Percentiles rank a stretch among this genome's conserved stretches.
phyloP scores from a whole-genome alignment of 1,140 invertebrate species.

The Pseudobourletiella spinata region DNA sequence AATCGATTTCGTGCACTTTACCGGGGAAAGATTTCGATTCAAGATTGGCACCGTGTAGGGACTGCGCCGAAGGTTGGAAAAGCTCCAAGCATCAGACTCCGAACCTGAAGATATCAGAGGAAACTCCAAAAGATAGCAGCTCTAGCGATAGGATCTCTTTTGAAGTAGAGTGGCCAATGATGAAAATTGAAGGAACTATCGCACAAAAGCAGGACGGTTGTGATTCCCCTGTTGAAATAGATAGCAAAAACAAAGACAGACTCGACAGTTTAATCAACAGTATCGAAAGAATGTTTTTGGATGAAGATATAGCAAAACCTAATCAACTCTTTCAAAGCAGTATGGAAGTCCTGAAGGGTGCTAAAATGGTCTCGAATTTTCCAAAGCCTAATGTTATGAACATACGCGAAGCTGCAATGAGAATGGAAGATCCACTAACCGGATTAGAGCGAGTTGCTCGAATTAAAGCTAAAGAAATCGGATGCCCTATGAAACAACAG shows the following conservation, averaged over 20 bases:
- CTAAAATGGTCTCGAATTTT: background rate
- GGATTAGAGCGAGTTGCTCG: constrained; percentile 1
- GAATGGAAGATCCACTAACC: constrained; percentile 4
- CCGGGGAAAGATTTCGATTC: background rate
- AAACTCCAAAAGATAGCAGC: background rate
- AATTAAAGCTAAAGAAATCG: background rate
- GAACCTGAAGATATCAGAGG: background rate
- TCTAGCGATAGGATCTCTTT: background rate
- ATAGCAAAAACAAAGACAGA: background rate
- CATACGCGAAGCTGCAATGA: background rate
- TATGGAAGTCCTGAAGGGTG: background rate
- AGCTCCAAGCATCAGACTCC: background rate
- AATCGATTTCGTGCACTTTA: background rate
- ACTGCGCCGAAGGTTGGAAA: background rate
- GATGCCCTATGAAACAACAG: background rate
- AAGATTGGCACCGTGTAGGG: background rate
- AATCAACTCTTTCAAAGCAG: background rate
- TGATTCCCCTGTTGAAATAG: background rate
- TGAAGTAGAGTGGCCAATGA: background rate
- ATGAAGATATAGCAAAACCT: background rate
- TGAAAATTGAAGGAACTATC: background rate
- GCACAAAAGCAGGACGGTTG: background rate
- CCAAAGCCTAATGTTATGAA: background rate
- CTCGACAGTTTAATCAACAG: background rate
- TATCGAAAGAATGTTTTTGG: background rate